A percentile compares a stretch with the other conserved stretches of the same genome.
Evolutionary conservation across 2,113 vertebrate species (phyloP).

Genomic region (Melanerpes formicivorus): DNA sequence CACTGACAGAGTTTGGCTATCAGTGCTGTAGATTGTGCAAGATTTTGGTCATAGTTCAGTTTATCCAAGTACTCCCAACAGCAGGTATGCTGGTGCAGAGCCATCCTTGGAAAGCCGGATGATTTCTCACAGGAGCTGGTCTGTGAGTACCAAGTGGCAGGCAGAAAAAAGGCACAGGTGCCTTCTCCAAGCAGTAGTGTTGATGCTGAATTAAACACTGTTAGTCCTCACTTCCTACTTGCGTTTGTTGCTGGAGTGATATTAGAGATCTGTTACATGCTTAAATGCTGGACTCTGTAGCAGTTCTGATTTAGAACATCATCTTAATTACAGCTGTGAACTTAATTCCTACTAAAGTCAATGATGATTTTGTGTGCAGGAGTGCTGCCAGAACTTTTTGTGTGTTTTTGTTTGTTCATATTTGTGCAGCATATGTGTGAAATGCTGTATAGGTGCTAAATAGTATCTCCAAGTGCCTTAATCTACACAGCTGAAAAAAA

Average conservation of each 20-base stretch:
- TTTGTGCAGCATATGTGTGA: neutral
- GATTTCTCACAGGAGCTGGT: neutral
- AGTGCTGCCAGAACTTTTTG: neutral
- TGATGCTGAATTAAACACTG: neutral
- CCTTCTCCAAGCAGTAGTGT: neutral
- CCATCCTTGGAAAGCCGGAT: neutral
- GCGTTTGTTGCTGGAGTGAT: neutral
- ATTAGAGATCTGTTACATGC: neutral
- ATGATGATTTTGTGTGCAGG: neutral
- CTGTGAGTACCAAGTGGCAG: accelerated
- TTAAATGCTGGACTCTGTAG: neutral
- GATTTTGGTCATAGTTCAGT: neutral
- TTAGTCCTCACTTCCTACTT: neutral
- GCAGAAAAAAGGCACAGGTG: neutral
- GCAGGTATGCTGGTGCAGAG: accelerated
- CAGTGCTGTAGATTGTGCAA: neutral
- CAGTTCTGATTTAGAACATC: neutral
- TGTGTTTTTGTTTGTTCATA: neutral
- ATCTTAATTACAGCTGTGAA: neutral
- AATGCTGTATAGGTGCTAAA: neutral
- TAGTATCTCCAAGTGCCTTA: neutral
- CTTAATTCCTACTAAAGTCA: neutral
- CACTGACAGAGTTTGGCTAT: neutral
- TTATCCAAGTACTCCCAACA: neutral
- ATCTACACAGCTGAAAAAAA: neutral